phyloP scores from a whole-genome alignment of 1,140 invertebrate species.

The Drusus annulatus region DNA sequence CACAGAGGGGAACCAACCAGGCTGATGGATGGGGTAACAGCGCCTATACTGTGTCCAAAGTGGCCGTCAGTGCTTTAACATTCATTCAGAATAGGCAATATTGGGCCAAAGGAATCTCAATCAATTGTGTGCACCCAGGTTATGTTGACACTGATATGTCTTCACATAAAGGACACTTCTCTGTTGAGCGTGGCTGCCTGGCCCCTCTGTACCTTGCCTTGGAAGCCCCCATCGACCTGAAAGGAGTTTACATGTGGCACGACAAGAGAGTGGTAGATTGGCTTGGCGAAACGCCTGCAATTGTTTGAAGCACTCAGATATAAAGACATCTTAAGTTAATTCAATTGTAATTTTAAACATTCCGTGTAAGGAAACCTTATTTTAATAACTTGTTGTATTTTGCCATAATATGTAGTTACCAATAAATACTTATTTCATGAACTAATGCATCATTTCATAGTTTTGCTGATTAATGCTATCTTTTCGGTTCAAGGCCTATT shows the following conservation, averaged over 20 bases:
- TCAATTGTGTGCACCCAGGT: constrained; percentile 79
- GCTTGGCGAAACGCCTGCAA: constrained; percentile 56
- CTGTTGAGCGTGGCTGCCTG: constrained; percentile 75
- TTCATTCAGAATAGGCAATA: constrained; percentile 78
- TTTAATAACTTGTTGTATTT: too few species aligned
- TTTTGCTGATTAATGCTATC: too few species aligned
- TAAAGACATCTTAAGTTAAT: too few species aligned
- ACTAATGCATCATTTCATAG: background rate
- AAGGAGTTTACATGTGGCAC: constrained; percentile 67
- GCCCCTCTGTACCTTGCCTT: constrained; percentile 67
- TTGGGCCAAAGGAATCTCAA: constrained; percentile 74
- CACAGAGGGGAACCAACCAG: constrained; percentile 64
- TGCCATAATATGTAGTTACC: too few species aligned
- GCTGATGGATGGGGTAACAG: constrained; percentile 76
- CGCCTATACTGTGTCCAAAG: constrained; percentile 82
- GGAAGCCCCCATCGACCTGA: constrained; percentile 64
- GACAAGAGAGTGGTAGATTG: constrained; percentile 66
- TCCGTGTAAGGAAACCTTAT: too few species aligned
- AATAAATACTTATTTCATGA: background rate
- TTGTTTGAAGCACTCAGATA: background rate
- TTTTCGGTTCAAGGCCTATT: too few species aligned
- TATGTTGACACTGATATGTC: constrained; percentile 85
- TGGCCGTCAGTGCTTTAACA: constrained; percentile 77
- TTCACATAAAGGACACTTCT: constrained; percentile 77
- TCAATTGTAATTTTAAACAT: too few species aligned